Base-by-base conservation (phyloP, 2,113 vertebrate species). In the Acanthochromis polyacanthus region DNA sequence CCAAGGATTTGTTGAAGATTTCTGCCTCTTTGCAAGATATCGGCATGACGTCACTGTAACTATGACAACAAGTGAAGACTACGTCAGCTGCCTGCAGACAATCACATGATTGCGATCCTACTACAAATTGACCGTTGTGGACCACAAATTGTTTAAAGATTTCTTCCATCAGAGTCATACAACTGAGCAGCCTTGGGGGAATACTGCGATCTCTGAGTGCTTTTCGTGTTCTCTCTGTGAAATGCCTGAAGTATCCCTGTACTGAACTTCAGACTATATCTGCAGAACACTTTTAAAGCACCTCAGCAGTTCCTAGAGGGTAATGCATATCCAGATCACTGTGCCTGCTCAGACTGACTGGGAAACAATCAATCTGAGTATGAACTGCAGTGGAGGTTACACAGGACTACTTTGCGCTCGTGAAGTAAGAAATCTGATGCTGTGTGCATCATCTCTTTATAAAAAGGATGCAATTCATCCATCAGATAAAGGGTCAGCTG, bases 261-360 rank as follows among this genome's bases (percentile, higher is more conserved):
- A 71, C 55, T 52, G 59, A 61, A 70, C 61, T 40, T 46, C 55
- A 55, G 45, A 59, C 40, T 82, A 64, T 66, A 51, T 82, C 75
- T 73, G n/a, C 61, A 83, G 73, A 48, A 52, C 55, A 25, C 58
- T 65, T 81, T 61, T 40, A 53, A 64, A 81, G 32, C 30, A 19
- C 28, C 30, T 76, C 12, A 59, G 53, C 58, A 63, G 57, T 72
- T 59, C 70, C 17, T 63, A 43, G 59, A 71, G 60, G 77, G 45
- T 58, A 83, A 83, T 78, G 38, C 57, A 65, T 57, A 86, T 82
- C 73, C 30, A 55, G 20, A 76, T 58, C 61, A 25, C 38, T 19
- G 62, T 45, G 70, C 62, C 79, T 28, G 62, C 58, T 70, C 65
- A 78, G 71, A 83, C 14, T 71, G 81, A 86, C 62, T 45, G 55